Base-by-base conservation (phyloP, 2,113 vertebrate species). In the Deroptyus accipitrinus region DNA sequence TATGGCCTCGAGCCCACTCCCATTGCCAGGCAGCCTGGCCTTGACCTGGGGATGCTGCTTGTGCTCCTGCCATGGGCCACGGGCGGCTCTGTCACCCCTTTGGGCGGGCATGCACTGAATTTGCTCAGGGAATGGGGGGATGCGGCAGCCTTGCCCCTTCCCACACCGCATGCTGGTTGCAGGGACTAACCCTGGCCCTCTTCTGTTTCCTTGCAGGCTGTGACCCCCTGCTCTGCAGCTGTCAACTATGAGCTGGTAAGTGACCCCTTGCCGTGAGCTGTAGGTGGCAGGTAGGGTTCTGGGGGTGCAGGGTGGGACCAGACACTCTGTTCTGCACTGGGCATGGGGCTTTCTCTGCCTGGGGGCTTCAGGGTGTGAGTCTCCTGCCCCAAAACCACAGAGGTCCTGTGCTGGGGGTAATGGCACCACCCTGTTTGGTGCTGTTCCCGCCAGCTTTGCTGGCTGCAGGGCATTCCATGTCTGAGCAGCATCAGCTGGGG, bases 231-330 rank as follows among this genome's bases (percentile, higher is more conserved):
- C 96, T 98, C 98, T 72, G 98, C 99, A 8, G 69, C 97, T 27
- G 98, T 98, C 96, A 99, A 98, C 97, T 99, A 99, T 94, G 99
- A 99, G 92, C 97, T 97, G 98, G 99, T 99, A 96, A 99, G 99
- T 83, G 55, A 85, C 6, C 7, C 5, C 42, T 9, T 4, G 2
- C 24, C 1, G 1, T 28, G 69, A 75, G 41, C 39, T 3, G 1
- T 78, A 69, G 49, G 27, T 83, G 52, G 17, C 67, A 54, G 13
- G 33, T 57, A 76, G 63, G 22, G 62, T 48, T 85, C 31, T 64
- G 39, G 46, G 57, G 30, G 54, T 1, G 6, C 51, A 63, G 19
- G 9, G 17, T 55, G 52, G 63, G 28, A 49, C 2, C 2, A 11
- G 30, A 55, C 15, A 14, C 27, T 37, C 15, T 70, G 9, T 39